These are phyloP conservation scores for Colletes gigas DNA, from an alignment of 1,140 invertebrate species.

Conservation along the genomic window DNA sequence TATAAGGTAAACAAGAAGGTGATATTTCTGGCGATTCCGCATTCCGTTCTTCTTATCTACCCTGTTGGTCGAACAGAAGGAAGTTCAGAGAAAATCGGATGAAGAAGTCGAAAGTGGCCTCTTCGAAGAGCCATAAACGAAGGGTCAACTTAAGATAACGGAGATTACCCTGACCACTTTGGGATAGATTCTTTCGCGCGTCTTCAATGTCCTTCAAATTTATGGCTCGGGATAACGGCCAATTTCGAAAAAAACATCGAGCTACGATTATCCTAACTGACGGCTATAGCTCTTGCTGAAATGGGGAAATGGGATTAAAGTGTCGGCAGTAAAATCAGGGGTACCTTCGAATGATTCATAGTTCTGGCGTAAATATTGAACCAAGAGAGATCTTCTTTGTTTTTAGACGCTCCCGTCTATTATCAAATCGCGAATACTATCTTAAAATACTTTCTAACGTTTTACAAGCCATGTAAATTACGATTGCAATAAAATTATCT, in stretches of 20 bases:
- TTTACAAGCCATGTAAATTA: no score
- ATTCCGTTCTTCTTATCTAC: slow-evolving; percentile 51
- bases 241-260: slow-evolving; percentile 67
- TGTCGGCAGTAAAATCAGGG: neutral
- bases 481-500: no score
- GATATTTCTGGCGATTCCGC: slow-evolving; percentile 46
- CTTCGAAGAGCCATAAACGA: no score
- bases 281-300: neutral
- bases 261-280: slow-evolving; percentile 34
- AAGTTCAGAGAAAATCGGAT: slow-evolving; percentile 50
- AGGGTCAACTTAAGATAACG: no score
- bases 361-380: no score
- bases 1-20: slow-evolving; percentile 51
- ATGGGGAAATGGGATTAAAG: neutral
- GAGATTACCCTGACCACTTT: slow-evolving; percentile 72
- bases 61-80: slow-evolving; percentile 19
- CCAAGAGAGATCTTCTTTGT: no score
- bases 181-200: slow-evolving; percentile 69
- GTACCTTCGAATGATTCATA: neutral
- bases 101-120: no score
- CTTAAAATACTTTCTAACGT: no score
- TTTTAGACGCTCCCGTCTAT: no score
- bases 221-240: slow-evolving; percentile 66
- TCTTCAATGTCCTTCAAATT: slow-evolving; percentile 65
- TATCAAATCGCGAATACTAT: no score